phyloP scores from a whole-genome alignment of 2,888 invertebrate genomes.

The Lysandra coridon region DNA sequence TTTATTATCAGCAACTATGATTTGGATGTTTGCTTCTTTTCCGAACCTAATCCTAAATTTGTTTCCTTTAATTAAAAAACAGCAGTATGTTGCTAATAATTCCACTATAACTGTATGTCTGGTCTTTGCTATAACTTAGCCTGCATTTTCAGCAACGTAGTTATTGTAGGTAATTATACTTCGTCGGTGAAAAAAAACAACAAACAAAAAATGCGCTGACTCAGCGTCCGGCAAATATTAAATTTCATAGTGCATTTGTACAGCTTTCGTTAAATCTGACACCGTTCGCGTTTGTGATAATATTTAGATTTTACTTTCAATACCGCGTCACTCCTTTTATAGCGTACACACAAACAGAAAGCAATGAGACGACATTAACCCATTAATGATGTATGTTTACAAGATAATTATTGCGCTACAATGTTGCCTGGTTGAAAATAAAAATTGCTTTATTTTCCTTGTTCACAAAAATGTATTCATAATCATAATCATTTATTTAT shows the following conservation, averaged over 20 bases:
- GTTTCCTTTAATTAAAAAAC: no score
- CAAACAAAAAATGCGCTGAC: constrained; percentile 21
- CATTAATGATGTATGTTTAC: neutral
- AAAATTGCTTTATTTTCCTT: neutral
- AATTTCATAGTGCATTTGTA: constrained; percentile 22
- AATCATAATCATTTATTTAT: no score
- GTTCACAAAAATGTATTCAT: neutral
- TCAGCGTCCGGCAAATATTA: neutral
- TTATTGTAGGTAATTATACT: neutral
- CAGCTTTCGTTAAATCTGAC: constrained; percentile 26
- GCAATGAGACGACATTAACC: neutral
- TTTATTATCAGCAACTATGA: no score
- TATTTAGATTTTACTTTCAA: constrained; percentile 29
- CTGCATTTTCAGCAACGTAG: neutral
- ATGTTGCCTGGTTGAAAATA: neutral
- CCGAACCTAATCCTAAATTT: no score
- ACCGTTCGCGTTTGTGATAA: constrained; percentile 16
- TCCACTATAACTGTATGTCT: neutral
- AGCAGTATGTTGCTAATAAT: neutral
- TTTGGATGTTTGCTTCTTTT: no score
- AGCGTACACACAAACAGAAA: neutral
- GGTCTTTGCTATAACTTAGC: neutral
- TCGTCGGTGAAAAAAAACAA: neutral
- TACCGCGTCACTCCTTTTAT: constrained; percentile 1
- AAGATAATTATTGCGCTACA: neutral